These are phyloP conservation scores for Pachliopta kotzebuea DNA, from an alignment of 2,888 invertebrate genomes.

Conservation along the genomic window DNA sequence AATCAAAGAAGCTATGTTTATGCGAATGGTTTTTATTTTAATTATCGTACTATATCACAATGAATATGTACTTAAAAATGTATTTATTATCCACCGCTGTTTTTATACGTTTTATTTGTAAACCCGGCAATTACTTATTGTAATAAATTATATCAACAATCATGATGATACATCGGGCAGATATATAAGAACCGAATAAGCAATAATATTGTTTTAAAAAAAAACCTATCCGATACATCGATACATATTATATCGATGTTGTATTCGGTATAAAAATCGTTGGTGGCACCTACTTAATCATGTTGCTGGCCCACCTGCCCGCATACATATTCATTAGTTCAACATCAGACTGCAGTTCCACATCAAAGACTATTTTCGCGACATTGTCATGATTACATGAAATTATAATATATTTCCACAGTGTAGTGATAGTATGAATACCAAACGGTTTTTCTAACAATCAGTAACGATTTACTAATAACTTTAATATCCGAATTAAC, in stretches of 20 bases:
- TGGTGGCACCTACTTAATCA: slow-evolving; percentile 75
- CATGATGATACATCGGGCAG: slow-evolving; percentile 11
- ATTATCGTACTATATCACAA: too few relatives aligned
- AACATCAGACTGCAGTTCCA: slow-evolving; percentile 60
- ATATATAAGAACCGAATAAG: slow-evolving; percentile 19
- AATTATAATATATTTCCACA: slow-evolving; percentile 22
- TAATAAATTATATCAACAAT: slow-evolving; percentile 5
- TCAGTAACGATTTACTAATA: too few relatives aligned
- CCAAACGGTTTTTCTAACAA: background rate
- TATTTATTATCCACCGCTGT: background rate
- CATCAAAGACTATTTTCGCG: slow-evolving; percentile 67
- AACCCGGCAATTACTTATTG: background rate
- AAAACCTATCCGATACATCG: slow-evolving; percentile 47
- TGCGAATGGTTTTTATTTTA: too few relatives aligned
- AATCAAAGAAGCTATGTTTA: too few relatives aligned
- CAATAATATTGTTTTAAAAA: slow-evolving; percentile 45
- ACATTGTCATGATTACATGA: slow-evolving; percentile 39
- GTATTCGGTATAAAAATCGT: slow-evolving; percentile 64
- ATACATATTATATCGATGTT: slow-evolving; percentile 52
- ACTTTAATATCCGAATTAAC: too few relatives aligned
- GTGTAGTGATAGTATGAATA: background rate
- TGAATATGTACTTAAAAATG: background rate
- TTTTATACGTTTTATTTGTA: background rate
- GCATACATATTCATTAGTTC: slow-evolving; percentile 75
- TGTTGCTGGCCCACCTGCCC: slow-evolving; percentile 66